A percentile compares a stretch with the other conserved stretches of the same genome.
Conservation (phyloP, 2,113 vertebrate genomes). For the Peromyscus leucopus region DNA sequence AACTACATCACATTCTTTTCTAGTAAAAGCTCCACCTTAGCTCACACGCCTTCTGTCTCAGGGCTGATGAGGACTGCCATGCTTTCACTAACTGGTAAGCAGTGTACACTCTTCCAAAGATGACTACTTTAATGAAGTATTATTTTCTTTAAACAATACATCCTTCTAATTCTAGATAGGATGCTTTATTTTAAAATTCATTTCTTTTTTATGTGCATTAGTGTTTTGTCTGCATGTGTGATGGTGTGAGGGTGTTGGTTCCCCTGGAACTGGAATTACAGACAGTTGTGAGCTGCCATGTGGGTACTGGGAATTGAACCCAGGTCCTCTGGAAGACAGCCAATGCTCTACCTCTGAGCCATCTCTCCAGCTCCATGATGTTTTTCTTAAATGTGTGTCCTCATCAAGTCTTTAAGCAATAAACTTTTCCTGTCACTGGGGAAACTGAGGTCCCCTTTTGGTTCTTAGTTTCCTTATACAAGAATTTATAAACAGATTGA, state of each 20-base stretch:
- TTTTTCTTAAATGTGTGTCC: conserved; percentile 1
- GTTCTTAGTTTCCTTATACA: neutral
- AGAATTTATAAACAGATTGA: neutral
- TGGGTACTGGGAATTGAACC: neutral
- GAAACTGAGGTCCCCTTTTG: neutral
- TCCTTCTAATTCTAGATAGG: conserved; percentile 29
- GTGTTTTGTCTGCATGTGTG: neutral
- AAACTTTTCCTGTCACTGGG: neutral
- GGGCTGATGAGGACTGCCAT: conserved; percentile 85
- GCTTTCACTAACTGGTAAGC: conserved; percentile 88
- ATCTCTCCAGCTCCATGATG: neutral
- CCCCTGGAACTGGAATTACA: neutral
- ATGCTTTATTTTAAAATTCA: neutral
- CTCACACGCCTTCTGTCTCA: conserved; percentile 82
- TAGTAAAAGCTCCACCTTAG: conserved; percentile 87
- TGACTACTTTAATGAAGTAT: neutral
- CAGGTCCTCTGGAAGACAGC: neutral
- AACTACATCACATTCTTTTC: conserved; percentile 71
- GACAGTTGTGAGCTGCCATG: neutral
- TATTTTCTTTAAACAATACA: conserved; percentile 20
- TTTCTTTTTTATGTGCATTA: neutral
- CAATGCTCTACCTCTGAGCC: neutral
- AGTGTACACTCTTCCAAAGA: neutral
- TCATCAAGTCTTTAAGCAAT: conserved; percentile 48
- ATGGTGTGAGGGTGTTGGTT: neutral